Evolutionary conservation across 1,140 invertebrate genomes (phyloP), one percentile per base, ranked within the genome.

Genomic region (Penaeus chinensis): DNA sequence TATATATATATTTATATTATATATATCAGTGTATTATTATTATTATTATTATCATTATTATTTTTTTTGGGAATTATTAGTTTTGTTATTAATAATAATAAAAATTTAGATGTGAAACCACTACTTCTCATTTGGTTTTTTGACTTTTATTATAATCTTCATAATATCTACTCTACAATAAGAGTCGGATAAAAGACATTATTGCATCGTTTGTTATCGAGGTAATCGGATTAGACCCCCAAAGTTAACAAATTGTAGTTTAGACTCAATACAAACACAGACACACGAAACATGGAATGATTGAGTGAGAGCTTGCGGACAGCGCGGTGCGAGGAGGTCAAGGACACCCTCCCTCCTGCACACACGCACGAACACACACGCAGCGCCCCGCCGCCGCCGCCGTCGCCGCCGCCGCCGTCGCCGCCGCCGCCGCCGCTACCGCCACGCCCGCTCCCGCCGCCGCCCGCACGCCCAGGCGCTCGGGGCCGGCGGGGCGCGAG

Each of bases 131-230:
- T 87, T 77, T 71, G 74, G 78, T 85, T 80, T 60, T 60, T 80
- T 60, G 61, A 60, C 42, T 37, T 83, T 83, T 85, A 85, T 77
- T 85, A 85, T 77, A 77, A 85, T 85, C 69, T 77, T 85, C 54
- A 69, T 74, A 74, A 61, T 76, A 63, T 63, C 78, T 85, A 85
- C 83, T 85, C 83, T 85, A 85, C 83, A 66, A 66, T 80, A 89
- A 84, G 78, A 89, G 84, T 89, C 88, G 66, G 84, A 89, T 89
- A 89, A 88, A 88, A 89, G 88, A 89, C 88, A 89, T 89, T 89
- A 89, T 89, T 89, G 88, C 88, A 89, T 89, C 88, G 85, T 85
- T 89, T 89, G 88, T 85, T 82, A 79, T 85, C 88, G 88, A 89
- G 88, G 88, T 89, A 89, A 82, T 85, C 84, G 80, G 83, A 85